Evolutionary conservation across 2,888 invertebrate genomes (phyloP).

Genomic region (Andrena trimmerana): DNA sequence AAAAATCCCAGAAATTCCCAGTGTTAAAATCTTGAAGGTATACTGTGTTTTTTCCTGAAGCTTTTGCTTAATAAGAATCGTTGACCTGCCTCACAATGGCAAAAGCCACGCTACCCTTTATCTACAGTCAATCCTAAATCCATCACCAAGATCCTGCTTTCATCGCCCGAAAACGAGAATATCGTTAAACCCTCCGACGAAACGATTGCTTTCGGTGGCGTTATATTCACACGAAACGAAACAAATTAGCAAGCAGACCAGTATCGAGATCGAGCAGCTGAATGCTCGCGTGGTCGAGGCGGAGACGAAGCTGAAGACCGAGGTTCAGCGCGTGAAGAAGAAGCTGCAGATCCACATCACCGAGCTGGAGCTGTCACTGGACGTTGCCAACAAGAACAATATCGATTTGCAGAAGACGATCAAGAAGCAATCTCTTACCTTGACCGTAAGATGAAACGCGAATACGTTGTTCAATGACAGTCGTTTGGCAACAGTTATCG

Average conservation of each 20-base stretch:
- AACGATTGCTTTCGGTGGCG: conserved; percentile 5
- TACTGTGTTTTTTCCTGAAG: background rate
- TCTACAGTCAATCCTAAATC: background rate
- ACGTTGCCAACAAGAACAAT: conserved; percentile 99
- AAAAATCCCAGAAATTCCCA: background rate
- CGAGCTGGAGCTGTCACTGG: conserved; percentile 97
- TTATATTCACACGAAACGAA: conserved; percentile 48
- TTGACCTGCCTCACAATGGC: background rate
- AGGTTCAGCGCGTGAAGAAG: conserved; percentile 99
- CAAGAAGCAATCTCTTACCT: conserved; percentile 98
- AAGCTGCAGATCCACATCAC: conserved; percentile 99
- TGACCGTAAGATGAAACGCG: conserved; percentile 87
- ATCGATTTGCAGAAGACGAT: conserved; percentile 98
- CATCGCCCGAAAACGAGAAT: conserved; percentile 31
- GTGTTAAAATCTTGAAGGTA: background rate
- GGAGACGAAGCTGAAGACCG: conserved; percentile 97
- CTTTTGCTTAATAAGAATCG: background rate
- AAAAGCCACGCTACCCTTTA: background rate
- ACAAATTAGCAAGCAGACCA: conserved; percentile 94
- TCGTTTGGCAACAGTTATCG: background rate
- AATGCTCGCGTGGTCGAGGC: conserved; percentile 98
- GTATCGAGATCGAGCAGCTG: conserved; percentile 98
- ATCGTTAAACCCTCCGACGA: background rate
- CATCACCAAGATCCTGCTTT: conserved; percentile 4
- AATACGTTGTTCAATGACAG: background rate